Evolutionary conservation across 2,888 invertebrate species (phyloP), one percentile per base, ranked within the genome.

Genomic region (Phyto melanocephala): DNA sequence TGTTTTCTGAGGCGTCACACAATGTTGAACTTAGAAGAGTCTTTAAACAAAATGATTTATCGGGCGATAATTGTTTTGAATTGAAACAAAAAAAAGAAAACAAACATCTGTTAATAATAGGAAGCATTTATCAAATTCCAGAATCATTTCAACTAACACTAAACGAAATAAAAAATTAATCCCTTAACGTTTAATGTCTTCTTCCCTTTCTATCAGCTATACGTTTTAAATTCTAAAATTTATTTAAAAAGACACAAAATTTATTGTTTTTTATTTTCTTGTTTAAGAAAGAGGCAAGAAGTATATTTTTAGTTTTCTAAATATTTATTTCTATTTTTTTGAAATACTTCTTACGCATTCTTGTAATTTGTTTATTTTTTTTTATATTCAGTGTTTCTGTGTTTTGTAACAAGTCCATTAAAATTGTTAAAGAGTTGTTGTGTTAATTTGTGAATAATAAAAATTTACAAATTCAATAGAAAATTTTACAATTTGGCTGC

Each of bases 401-500:
- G 17, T 33, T 78, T 47, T 58, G 28, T 58, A 71, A 63, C 78
- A 63, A 56, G 54, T 62, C 70, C 24, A 77, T 70, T 62, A 62
- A 67, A 71, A n/a, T 33, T 72, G 42, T 65, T 50, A 50, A 56
- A 58, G 40, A 56, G 17, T 63, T 40, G 33, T 15, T 42, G 50
- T 72, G 78, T 72, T 79, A 72, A 79, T 79, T 72, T 63, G 50
- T 71, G 28, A 65, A 63, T 37, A 54, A 78, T 35, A 33, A 45
- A 71, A 71, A 17, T 54, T 54, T 45, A 37, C 62, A 54, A 35
- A 13, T 37, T 50, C 22, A 60, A 7, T 1, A 65, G 17, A 67
- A 67, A 33, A 11, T 58, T 75, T 71, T 22, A 47, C 63, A 78
- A 71, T n/a, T 63, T 67, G 24, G 28, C 10, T 47, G 50, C 52